Percentiles rank a stretch among this genome's conserved stretches.
These are phyloP conservation scores for Morone chrysops DNA, from an alignment of 2,113 vertebrate species.

Conservation along the genomic window DNA sequence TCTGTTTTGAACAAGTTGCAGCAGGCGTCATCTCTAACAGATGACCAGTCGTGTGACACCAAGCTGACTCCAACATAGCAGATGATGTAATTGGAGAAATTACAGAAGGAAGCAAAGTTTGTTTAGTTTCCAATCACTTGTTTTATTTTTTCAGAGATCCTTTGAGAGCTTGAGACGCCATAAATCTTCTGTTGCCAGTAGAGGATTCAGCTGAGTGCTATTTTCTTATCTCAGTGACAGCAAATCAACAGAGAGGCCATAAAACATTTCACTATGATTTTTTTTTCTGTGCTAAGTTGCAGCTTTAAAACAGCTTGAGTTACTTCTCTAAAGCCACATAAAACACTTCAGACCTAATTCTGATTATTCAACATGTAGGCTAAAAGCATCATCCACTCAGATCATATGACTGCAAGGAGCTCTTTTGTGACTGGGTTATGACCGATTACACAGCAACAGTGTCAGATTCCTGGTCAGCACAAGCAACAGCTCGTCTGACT, in stretches of 20 bases:
- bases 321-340: constrained; percentile 7
- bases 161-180: neutral
- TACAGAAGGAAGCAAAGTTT: constrained; percentile 29
- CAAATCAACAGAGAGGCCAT: constrained; percentile 35
- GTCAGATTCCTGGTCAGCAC: constrained; percentile 54
- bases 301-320: constrained; percentile 12
- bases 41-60: constrained; percentile 54
- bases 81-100: constrained; percentile 31
- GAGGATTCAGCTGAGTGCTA: constrained; percentile 31
- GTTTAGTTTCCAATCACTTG: constrained; percentile 16
- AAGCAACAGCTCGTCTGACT: constrained; percentile 22
- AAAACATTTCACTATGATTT: constrained; percentile 13
- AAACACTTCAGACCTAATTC: constrained; percentile 13
- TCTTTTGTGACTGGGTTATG: constrained; percentile 30
- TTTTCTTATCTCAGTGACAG: constrained; percentile 39
- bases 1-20: constrained; percentile 48
- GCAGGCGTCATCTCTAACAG: constrained; percentile 44
- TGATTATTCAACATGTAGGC: constrained; percentile 24
- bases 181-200: constrained; percentile 17
- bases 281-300: neutral
- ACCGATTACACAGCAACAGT: constrained; percentile 43
- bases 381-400: constrained; percentile 20
- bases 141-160: neutral
- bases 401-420: constrained; percentile 44
- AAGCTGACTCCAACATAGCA: constrained; percentile 32